These are phyloP conservation scores for Zophobas atratus DNA, from an alignment of 1,140 invertebrate genomes.

Conservation along the genomic window DNA sequence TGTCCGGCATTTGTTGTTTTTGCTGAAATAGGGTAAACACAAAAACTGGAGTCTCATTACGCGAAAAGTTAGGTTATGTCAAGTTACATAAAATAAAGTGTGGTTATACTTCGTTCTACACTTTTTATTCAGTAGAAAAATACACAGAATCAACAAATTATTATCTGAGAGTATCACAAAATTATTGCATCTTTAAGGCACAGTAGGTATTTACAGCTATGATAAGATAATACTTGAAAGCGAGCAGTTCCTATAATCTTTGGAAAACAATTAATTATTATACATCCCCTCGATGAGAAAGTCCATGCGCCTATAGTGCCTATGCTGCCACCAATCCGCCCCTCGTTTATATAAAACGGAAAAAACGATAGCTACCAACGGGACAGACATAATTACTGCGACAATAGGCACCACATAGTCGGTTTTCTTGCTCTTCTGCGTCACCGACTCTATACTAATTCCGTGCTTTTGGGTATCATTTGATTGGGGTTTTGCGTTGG, in stretches of 20 bases:
- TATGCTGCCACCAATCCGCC: slow-evolving; percentile 82
- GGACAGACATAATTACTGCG: slow-evolving; percentile 76
- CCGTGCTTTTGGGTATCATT: neutral
- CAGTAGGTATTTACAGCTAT: slow-evolving; percentile 24
- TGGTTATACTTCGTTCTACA: slow-evolving; percentile 6
- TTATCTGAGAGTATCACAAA: slow-evolving; percentile 38
- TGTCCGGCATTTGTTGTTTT: slow-evolving; percentile 57
- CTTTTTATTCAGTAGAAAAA: slow-evolving; percentile 34
- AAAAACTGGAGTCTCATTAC: neutral
- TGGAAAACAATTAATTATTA: slow-evolving; percentile 72
- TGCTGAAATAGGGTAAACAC: neutral
- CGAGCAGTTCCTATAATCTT: slow-evolving; percentile 12
- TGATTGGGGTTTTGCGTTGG: slow-evolving; percentile 46
- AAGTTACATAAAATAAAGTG: slow-evolving; percentile 15
- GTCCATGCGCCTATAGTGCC: slow-evolving; percentile 85
- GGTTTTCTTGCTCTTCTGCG: slow-evolving; percentile 58
- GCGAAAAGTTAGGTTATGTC: slow-evolving; percentile 27
- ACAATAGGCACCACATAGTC: slow-evolving; percentile 78
- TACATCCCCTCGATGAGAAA: slow-evolving; percentile 87
- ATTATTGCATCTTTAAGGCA: slow-evolving; percentile 32
- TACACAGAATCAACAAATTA: slow-evolving; percentile 38
- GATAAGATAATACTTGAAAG: slow-evolving; percentile 25
- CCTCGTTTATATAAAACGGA: slow-evolving; percentile 77
- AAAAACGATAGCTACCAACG: slow-evolving; percentile 74
- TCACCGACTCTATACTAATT: slow-evolving; percentile 3